Base-by-base conservation (phyloP, 2,113 vertebrate species). In the Vanacampus margaritifer region DNA sequence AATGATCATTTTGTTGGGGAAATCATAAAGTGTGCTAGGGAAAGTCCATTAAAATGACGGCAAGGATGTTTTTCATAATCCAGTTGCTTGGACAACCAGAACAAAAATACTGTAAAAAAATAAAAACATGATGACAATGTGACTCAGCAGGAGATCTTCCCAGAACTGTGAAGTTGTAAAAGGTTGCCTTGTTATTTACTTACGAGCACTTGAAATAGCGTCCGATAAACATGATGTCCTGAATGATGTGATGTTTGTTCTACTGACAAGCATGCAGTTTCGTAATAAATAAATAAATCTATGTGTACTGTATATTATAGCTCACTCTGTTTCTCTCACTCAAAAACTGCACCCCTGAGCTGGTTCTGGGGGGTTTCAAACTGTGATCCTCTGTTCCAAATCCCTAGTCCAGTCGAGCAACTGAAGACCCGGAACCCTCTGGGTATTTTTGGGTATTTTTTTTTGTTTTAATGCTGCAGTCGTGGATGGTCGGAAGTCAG, bases 31-130 rank as follows among this genome's bases (percentile, higher is more conserved):
- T 2, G 28, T 46, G 16, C 54, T 13, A 57, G 74, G 79, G 62
- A 67, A 71, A 79, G 62, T 86, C 84, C 68, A 84, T 87, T 85
- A 83, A 83, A 81, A 86, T 71, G 79, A 84, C 79, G 73, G 67
- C 72, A 53, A 35, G 71, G 77, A 78, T 76, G 72, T 84, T 87
- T 78, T 79, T 87, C 76, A 79, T 68, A 14, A 71, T 68, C 54
- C 54, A 67, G 86, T 85, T 88, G 73, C 86, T 76, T 76, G 59
- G 86, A 71, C 83, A 82, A 81, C 84, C 10, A 13, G 53, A 45
- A 65, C 37, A 74, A 73, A 83, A 84, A 77, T 73, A 83, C 70
- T 57, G 54, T 79, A 79, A 79, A 88, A 86, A 87, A 84, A 86
- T 67, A 79, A 79, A 72, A 80, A 79, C 64, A 74, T 72, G 63